Percentiles rank a stretch among this genome's conserved stretches.
These are phyloP conservation scores for Macropus fuliginosus DNA, from an alignment of 2,797 vertebrate species.

Conservation along the genomic window DNA sequence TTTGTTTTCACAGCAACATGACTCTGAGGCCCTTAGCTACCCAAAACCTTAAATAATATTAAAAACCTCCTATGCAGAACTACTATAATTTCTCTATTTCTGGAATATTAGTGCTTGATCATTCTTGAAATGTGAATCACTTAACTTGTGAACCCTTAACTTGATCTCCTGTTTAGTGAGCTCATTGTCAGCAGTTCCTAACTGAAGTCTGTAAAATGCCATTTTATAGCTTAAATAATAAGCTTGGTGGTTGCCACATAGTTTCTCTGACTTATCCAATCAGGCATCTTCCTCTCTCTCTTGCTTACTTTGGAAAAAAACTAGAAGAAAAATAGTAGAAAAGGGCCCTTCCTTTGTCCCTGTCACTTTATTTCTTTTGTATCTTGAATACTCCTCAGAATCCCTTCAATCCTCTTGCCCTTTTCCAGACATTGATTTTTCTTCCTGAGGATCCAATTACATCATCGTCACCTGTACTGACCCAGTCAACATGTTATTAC, in stretches of 20 bases:
- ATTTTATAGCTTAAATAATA: constrained; percentile 5
- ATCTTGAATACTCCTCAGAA: not conserved
- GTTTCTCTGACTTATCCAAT: not conserved
- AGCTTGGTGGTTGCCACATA: not conserved
- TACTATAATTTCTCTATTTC: not conserved
- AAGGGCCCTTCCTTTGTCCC: not conserved
- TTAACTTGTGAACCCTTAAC: not conserved
- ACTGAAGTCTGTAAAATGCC: not conserved
- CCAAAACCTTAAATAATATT: not conserved
- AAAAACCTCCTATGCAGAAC: not conserved
- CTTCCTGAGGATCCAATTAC: not conserved
- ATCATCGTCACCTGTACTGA: not conserved
- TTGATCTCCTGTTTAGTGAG: not conserved
- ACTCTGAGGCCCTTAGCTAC: not conserved
- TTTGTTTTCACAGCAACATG: no score
- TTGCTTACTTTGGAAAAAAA: constrained; percentile 8
- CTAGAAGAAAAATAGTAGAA: not conserved
- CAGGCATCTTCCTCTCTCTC: not conserved
- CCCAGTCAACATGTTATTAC: not conserved
- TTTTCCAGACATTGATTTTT: not conserved
- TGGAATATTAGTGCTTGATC: not conserved
- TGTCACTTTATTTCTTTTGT: not conserved
- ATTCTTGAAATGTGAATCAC: not conserved
- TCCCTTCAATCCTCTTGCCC: not conserved
- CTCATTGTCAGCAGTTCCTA: not conserved